A percentile compares a stretch with the other conserved stretches of the same genome.
Evolutionary conservation across 2,797 vertebrate genomes (phyloP).

Genomic region (Meriones psammophilus): DNA sequence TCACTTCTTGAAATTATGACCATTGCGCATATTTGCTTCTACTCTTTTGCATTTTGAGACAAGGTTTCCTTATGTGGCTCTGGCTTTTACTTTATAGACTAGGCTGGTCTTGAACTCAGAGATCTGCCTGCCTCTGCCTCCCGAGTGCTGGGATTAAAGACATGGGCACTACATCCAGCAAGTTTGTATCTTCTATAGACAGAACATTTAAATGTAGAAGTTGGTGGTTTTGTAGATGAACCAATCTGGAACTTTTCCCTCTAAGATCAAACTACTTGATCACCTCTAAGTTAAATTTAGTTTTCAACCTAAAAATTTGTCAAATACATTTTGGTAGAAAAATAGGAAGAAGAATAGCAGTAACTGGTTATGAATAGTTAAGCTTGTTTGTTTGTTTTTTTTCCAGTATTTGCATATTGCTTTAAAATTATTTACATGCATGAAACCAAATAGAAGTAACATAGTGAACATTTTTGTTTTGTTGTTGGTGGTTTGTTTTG

Average conservation of each 20-base stretch:
- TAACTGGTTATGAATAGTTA: background rate
- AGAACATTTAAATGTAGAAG: background rate
- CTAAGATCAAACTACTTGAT: background rate
- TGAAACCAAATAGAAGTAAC: too few species aligned
- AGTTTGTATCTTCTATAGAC: background rate
- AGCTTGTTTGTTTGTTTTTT: background rate
- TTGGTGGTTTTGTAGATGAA: conserved; percentile 9
- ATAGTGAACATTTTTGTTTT: background rate
- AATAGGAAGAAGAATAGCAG: background rate
- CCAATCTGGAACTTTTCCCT: conserved; percentile 42
- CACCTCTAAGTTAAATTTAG: conserved; percentile 36
- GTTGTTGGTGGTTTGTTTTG: background rate
- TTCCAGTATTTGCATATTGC: background rate
- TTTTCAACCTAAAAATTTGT: conserved; percentile 18
- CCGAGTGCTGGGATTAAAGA: background rate
- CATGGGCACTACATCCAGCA: background rate
- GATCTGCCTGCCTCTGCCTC: background rate
- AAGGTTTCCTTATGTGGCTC: background rate
- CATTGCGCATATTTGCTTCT: background rate
- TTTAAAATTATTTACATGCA: background rate
- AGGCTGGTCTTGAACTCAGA: background rate
- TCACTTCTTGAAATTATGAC: conserved; percentile 41
- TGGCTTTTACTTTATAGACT: background rate
- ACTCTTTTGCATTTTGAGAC: background rate
- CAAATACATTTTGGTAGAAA: background rate